Evolutionary conservation across 1,140 invertebrate species (phyloP).

Genomic region (Sycophaga agraensis): DNA sequence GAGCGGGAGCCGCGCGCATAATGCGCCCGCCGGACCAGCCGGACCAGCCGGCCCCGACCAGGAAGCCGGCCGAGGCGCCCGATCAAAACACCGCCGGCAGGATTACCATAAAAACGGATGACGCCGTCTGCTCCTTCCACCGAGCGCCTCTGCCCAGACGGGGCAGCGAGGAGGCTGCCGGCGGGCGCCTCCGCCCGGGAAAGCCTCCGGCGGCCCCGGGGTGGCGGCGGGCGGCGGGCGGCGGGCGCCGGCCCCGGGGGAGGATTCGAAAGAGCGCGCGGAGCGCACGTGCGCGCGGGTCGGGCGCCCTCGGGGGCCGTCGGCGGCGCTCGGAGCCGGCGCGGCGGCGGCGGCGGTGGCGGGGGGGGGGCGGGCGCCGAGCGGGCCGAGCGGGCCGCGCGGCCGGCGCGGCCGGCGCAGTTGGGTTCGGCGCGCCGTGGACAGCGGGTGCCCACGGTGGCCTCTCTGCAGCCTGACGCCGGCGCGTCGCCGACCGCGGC

Average conservation of each 20-base stretch:
- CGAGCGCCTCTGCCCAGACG: background rate
- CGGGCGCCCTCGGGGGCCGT: background rate
- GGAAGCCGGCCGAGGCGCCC: too few relatives aligned
- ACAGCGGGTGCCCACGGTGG: slow-evolving; percentile 5
- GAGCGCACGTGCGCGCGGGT: background rate
- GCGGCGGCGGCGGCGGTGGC: background rate
- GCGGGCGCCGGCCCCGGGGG: background rate
- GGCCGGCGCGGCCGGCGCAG: background rate
- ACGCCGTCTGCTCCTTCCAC: slow-evolving; percentile 14
- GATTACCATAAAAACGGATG: too few relatives aligned
- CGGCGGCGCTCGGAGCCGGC: background rate
- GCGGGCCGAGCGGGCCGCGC: background rate
- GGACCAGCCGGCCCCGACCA: too few relatives aligned
- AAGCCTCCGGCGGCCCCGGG: background rate
- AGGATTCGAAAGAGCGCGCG: slow-evolving; percentile 5
- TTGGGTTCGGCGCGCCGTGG: slow-evolving; percentile 15
- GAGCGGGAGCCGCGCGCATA: too few relatives aligned
- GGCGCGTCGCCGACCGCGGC: background rate
- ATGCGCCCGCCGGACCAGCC: too few relatives aligned
- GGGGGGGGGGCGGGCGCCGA: background rate
- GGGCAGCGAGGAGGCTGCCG: background rate
- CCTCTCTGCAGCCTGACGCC: background rate
- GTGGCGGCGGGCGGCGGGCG: background rate
- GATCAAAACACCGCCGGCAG: too few relatives aligned
- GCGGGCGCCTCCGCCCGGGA: background rate